phyloP scores from a whole-genome alignment of 2,888 invertebrate genomes.

The Tricholauxania praeusta region DNA sequence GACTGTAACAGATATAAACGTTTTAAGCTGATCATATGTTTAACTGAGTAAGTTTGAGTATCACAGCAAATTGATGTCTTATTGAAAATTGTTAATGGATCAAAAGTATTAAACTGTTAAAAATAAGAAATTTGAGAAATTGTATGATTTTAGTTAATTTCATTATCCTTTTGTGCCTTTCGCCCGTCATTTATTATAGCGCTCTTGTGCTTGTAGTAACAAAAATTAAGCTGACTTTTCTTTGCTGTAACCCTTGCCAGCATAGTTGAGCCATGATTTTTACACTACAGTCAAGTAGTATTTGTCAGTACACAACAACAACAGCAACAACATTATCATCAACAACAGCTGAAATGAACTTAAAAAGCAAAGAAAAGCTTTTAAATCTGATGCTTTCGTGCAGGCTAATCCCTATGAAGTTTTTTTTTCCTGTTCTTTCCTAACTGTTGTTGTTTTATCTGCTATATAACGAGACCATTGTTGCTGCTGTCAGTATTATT shows the following conservation, averaged over 20 bases:
- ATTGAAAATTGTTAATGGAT: no score
- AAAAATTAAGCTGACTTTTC: neutral
- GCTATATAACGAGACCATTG: neutral
- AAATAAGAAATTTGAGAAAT: no score
- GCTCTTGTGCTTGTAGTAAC: no score
- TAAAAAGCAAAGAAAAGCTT: conserved; percentile 60
- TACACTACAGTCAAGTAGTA: conserved; percentile 36
- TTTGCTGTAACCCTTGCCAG: conserved; percentile 8
- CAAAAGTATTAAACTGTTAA: no score
- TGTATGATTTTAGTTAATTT: no score
- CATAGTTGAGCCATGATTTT: conserved; percentile 33
- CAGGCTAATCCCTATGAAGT: conserved; percentile 32
- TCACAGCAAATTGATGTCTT: no score
- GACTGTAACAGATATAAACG: no score
- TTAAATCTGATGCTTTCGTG: conserved; percentile 46
- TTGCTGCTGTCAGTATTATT: conserved; percentile 21
- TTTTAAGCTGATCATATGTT: no score
- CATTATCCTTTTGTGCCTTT: no score
- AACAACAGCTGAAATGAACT: conserved; percentile 54
- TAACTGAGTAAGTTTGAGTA: no score
- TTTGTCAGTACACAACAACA: conserved; percentile 32
- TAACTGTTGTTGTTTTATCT: conserved; percentile 41
- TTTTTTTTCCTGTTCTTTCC: conserved; percentile 40
- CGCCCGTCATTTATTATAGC: no score
- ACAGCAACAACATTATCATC: conserved; percentile 58